Evolutionary conservation across 2,113 vertebrate species (phyloP).

Genomic region (Forbesichthys agassizii): DNA sequence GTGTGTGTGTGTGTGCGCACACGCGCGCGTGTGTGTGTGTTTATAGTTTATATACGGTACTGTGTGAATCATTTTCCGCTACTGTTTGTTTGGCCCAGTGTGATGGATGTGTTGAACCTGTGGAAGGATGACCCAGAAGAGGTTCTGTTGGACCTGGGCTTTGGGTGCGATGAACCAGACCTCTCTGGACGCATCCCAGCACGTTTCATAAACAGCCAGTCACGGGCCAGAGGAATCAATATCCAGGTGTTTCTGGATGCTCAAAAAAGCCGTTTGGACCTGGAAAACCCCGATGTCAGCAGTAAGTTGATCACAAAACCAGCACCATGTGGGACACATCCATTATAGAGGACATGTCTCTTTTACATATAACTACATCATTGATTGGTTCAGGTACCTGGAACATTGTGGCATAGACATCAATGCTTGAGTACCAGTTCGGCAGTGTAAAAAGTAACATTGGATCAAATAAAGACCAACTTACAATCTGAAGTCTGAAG

Average conservation of each 20-base stretch:
- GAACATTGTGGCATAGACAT: no score
- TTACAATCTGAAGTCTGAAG: no score
- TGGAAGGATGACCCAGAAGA: slow-evolving; percentile 88
- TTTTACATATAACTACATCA: no score
- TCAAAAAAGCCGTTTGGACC: slow-evolving; percentile 81
- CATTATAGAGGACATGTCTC: no score
- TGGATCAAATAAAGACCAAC: no score
- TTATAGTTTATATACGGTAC: neutral
- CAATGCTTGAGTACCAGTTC: no score
- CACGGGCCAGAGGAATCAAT: slow-evolving; percentile 84
- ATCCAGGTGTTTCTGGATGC: slow-evolving; percentile 84
- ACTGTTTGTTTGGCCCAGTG: slow-evolving; percentile 57
- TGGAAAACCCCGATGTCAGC: slow-evolving; percentile 81
- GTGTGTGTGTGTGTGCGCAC: neutral
- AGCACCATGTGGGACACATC: neutral
- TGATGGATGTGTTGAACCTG: slow-evolving; percentile 81
- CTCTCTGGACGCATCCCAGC: slow-evolving; percentile 83
- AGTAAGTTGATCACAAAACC: slow-evolving; percentile 72
- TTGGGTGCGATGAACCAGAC: slow-evolving; percentile 86
- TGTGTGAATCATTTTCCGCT: neutral
- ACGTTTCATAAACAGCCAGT: slow-evolving; percentile 83
- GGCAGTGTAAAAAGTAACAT: no score
- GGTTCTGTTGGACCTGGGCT: slow-evolving; percentile 89
- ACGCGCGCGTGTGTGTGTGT: neutral
- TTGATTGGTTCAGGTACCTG: no score